Evolutionary conservation across 1,140 invertebrate species (phyloP), one percentile per base, ranked within the genome.

Genomic region (Drosophila sechellia): DNA sequence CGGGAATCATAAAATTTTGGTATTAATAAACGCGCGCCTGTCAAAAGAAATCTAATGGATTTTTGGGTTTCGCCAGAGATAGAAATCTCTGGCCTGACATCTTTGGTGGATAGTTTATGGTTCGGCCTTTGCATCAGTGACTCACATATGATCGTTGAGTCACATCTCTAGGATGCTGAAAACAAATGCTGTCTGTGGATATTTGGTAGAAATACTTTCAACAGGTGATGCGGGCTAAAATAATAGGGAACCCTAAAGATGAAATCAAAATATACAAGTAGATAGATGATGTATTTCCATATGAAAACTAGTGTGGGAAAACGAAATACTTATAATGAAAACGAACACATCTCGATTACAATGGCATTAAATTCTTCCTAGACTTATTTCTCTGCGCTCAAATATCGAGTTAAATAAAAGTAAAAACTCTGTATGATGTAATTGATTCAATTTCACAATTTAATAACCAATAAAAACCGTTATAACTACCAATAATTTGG

Each of bases 41-140:
- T 84, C 80, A 86, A 78, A 81, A 63, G 69, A 71, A 71, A 75
- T 78, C 81, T 86, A 86, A 86, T 86, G 77, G 81, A 71, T 78
- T 81, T 64, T 48, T 40, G 71, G 76, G 64, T 50, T 68, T 45
- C 0, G 20, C 12, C 46, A n/a, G 46, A 68, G 81, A 86, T 86
- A 86, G 52, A 70, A 86, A 86, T 86, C 81, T 78, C 49, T 64
- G 52, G 50, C 42, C 69, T 55, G 68, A 74, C 77, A 77, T 77
- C 59, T 77, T 77, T 71, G 66, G 59, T 70, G 64, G 81, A 61
- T 77, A 59, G 58, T 80, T 80, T 80, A 80, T 85, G 72, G 37
- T 40, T 42, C 71, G 54, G 50, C 56, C 15, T 59, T 49, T 61
- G 49, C 58, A 20, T 69, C 63, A 6, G 35, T 70, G 71, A 72